Base-by-base conservation (phyloP, 2,888 invertebrate genomes). In the Neria commutata region DNA sequence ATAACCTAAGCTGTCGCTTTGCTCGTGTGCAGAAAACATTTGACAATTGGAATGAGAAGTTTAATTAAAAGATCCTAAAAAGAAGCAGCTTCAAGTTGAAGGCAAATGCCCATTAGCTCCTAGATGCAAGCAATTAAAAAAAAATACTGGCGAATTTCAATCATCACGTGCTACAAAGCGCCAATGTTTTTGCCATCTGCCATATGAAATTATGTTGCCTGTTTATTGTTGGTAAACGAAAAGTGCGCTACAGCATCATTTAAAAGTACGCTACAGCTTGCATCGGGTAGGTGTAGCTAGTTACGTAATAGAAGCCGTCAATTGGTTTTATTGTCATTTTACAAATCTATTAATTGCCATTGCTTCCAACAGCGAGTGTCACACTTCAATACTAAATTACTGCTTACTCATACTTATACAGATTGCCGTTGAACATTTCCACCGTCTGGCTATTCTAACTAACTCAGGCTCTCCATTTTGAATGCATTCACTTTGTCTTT, bases 401-500 rank as follows among this genome's bases (percentile, higher is more conserved):
- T n/a, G 2, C 11, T 47, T 11, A 24, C 47, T 47, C 21, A 11
- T 19, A 45, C 11, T 17, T 45, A 16, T n/a, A 17, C 11, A 11
- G n/a, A 19, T 19, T 45, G 21, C 19, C 21, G 11, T 11, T 3
- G 11, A 11, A 19, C 45, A 45, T 19, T 45, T 45, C 19, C 11
- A 45, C 11, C 19, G 14, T 47, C 45, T 62, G 61, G 64, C 60
- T 67, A 67, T 10, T 47, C 45, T 62, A 61, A 65, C 60, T 67
- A 67, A 67, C 67, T 67, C 57, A 60, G 29, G 5, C 40, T 50
- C 47, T 67, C 64, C 58, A 67, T 64, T 60, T 66, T 66, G 64
- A 66, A 67, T 63, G 66, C 63, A 61, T 79, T 79, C 74, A 94
- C 95, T 90, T 97, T 96, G 84, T 96, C 95, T 83, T 93, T 94